Evolutionary conservation across 2,888 invertebrate species (phyloP).

Genomic region (Galerucella nymphaeae): DNA sequence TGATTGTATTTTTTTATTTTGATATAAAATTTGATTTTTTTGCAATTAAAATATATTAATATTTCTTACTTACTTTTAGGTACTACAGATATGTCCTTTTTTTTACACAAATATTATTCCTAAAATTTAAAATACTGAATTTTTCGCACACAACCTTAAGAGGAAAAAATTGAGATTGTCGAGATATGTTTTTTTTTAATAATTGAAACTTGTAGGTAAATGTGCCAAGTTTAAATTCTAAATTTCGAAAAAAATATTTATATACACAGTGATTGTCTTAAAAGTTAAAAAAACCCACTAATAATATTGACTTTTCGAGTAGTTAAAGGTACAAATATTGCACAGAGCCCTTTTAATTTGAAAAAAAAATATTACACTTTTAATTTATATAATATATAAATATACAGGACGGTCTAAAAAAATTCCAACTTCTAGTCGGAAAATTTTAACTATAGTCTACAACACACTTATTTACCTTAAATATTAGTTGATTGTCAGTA

Average conservation of each 20-base stretch:
- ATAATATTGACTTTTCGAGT: conserved; percentile 61
- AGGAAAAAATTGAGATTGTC: conserved; percentile 46
- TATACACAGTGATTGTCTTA: conserved; percentile 39
- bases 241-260: conserved; percentile 2
- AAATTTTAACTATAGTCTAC: conserved; percentile 35
- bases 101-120: conserved; percentile 46
- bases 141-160: conserved; percentile 49
- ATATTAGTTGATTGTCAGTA: conserved; percentile 62
- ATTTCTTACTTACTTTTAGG: conserved; percentile 44
- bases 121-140: conserved; percentile 45
- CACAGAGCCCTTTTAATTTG: conserved; percentile 55
- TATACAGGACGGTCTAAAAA: conserved; percentile 43
- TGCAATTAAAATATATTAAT: conserved; percentile 53
- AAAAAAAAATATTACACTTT: conserved; percentile 25
- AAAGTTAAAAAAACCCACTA: conserved; percentile 29
- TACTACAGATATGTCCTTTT: conserved; percentile 56
- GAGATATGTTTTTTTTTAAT: conserved; percentile 50
- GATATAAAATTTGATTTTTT: conserved; percentile 47
- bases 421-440: conserved; percentile 29
- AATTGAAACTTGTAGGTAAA: conserved; percentile 63
- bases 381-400: neutral
- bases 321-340: conserved; percentile 49
- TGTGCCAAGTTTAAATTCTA: conserved; percentile 24
- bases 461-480: conserved; percentile 47
- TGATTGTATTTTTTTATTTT: conserved; percentile 45